Evolutionary conservation across 2,797 vertebrate species (phyloP), one percentile per base, ranked within the genome.

Genomic region (Gymnoscopelus microlampas): DNA sequence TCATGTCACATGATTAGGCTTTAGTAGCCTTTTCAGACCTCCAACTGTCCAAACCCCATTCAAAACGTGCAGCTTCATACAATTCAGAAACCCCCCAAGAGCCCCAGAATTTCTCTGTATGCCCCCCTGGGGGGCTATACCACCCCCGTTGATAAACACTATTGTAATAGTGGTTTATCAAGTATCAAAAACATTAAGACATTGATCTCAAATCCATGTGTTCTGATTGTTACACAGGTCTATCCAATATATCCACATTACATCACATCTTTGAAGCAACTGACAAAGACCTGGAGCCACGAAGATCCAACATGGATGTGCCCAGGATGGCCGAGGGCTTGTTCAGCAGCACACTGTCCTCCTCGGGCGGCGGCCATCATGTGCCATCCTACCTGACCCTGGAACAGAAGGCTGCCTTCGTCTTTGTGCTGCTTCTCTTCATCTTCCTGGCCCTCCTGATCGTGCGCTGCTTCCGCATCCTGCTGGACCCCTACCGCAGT

Each of bases 371-470:
- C 68, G 84, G 83, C 85, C 85, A 71, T 79, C 90, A 93, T 0
- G 89, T 85, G 72, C 66, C 93, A 54, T 81, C 85, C 73, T 93
- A 93, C 79, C 89, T 95, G 86, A 91, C 94, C 73, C 77, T 95
- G 87, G 95, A 96, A 82, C 95, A 96, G 90, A 95, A 95, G 84
- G 94, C 93, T 0, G 94, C 95, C 53, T 95, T 96, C 51, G 88
- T 95, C 80, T 95, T 95, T 6, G 92, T 96, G 80, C 85, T 95
- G 86, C 92, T 96, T 68, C 94, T 96, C 77, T 95, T 96, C 80
- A 92, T 96, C 83, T 95, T 96, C 89, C 88, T 96, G 82, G 95
- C 94, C 8, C 89, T 96, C 61, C 94, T 96, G 69, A 95, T 96
- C 4, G 92, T 95, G 67, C 95, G 94, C 58, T 96, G 95, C 73